Conservation (phyloP, 2,888 invertebrate species). For the Plagodis pulveraria region DNA sequence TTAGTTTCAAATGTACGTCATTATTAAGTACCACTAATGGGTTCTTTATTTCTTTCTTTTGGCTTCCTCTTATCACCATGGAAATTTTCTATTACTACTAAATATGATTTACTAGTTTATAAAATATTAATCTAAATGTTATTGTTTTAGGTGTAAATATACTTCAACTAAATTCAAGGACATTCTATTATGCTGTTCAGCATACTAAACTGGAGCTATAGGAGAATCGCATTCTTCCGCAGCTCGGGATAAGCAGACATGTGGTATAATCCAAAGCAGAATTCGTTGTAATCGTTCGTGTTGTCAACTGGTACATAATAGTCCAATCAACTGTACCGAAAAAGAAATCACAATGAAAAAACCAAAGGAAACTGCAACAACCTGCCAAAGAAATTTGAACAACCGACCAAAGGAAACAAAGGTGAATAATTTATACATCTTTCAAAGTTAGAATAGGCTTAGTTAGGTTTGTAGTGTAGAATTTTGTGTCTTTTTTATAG, state of each 20-base stretch:
- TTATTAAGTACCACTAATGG: no score
- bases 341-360: background rate
- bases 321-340: background rate
- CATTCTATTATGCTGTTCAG: background rate
- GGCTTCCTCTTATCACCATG: no score
- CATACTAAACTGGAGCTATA: no score
- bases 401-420: constrained; percentile 42
- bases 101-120: background rate
- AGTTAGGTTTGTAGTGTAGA: constrained; percentile 45
- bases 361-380: constrained; percentile 25
- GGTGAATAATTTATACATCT: constrained; percentile 55
- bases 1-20: no score
- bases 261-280: no score
- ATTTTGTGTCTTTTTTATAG: constrained; percentile 42
- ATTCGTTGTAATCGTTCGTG: no score
- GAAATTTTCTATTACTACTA: background rate
- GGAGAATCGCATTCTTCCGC: no score
- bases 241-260: no score
- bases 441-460: constrained; percentile 66
- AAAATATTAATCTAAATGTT: background rate
- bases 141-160: constrained; percentile 2
- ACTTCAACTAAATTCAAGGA: background rate
- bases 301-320: no score
- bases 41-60: no score
- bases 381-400: constrained; percentile 37